Percentiles rank a stretch among this genome's conserved stretches.
Conservation (phyloP, 2,113 vertebrate genomes). For the Microcebus lehilahytsara region DNA sequence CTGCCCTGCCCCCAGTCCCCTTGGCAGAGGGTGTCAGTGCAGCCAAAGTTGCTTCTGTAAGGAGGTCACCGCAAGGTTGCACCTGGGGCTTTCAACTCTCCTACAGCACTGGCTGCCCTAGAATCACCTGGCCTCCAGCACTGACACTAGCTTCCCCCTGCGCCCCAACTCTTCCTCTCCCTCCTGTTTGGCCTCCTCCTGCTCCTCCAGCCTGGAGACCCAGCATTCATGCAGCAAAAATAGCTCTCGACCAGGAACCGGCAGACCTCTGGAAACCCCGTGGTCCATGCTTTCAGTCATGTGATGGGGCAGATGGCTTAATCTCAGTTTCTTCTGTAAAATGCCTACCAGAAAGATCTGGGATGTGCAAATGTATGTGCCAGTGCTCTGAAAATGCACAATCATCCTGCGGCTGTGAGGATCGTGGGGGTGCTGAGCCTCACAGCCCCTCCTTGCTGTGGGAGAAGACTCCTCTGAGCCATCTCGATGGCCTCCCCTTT, state of each 20-base stretch:
- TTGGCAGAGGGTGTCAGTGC: background rate
- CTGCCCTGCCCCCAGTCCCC: background rate
- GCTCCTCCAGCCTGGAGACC: background rate
- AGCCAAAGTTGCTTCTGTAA: slow-evolving; percentile 40
- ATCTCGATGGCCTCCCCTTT: background rate
- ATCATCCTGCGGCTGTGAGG: background rate
- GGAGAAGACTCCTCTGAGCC: background rate
- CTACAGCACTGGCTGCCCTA: background rate
- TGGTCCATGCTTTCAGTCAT: background rate
- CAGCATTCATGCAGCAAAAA: background rate
- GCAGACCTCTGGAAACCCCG: background rate
- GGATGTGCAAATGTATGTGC: background rate
- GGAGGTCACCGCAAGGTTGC: slow-evolving; percentile 57
- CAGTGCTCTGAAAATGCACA: background rate
- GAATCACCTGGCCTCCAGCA: background rate
- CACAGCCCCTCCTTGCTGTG: rapidly evolving
- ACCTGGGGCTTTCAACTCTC: slow-evolving; percentile 49
- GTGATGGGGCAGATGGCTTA: background rate
- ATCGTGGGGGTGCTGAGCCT: background rate
- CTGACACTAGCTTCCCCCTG: background rate
- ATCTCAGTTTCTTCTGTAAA: background rate
- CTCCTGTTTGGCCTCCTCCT: background rate
- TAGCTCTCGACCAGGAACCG: background rate
- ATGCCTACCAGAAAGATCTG: background rate
- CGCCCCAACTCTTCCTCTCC: background rate